Base-by-base conservation (phyloP, 2,797 vertebrate genomes). In the Harpagifer antarcticus region DNA sequence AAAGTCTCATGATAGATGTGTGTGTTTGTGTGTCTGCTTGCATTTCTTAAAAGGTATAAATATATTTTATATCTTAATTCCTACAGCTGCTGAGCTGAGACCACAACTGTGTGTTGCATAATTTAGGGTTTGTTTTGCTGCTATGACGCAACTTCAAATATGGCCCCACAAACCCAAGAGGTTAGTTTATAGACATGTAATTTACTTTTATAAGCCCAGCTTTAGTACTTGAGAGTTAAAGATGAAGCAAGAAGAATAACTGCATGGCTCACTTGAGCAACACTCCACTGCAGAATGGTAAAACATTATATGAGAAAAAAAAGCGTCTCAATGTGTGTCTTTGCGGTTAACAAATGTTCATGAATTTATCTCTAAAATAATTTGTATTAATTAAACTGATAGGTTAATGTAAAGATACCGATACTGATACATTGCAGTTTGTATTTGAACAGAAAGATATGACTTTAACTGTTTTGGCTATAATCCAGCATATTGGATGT, bases 151-250 rank as follows among this genome's bases (percentile, higher is more conserved):
- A 89, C 80, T 91, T 84, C 47, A 86, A 86, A 90, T 91, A 82
- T 75, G 83, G 85, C 49, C 81, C 77, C 86, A 81, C 88, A 90
- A 92, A 91, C 82, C 85, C 71, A 75, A 52, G 79, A 86, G 83
- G 86, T 85, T 86, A 72, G 66, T 93, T 95, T 94, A 93, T 91
- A 88, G 92, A 89, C 81, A 83, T 89, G 87, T 90, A 86, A 94
- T 92, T 90, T 86, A 90, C 86, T 89, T 93, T 94, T 92, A 92
- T 83, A 83, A 92, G 91, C 76, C 79, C 70, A 56, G 68, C 83
- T 89, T 92, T 89, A 85, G 86, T 72, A 73, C 76, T 58, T 83
- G 50, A 75, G 74, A 87, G 82, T 86, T 67, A 72, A 44, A 66
- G 72, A 80, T 72, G 56, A 79, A 84, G 75, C 87, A 85, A 82